phyloP scores from a whole-genome alignment of 2,797 vertebrate species.

The Hemitrygon akajei region DNA sequence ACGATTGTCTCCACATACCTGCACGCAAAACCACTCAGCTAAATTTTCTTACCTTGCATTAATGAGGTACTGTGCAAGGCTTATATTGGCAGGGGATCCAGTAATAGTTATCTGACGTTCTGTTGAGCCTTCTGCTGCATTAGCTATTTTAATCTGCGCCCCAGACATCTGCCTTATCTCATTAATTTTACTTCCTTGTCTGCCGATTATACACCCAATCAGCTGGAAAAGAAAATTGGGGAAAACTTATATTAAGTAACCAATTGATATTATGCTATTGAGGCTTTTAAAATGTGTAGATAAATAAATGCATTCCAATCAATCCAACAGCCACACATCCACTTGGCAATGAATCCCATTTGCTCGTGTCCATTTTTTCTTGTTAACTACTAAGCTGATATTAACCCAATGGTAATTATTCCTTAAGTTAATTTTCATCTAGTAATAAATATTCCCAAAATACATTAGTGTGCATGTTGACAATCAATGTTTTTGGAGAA shows the following conservation, averaged over 20 bases:
- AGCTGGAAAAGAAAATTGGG: slow-evolving; percentile 67
- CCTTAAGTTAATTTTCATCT: neutral
- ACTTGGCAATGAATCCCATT: neutral
- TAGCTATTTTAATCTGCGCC: slow-evolving; percentile 96
- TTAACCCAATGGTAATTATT: neutral
- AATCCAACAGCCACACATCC: neutral
- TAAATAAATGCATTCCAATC: neutral
- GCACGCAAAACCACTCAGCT: neutral
- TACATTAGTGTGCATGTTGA: neutral
- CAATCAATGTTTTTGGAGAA: neutral
- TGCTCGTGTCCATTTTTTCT: neutral
- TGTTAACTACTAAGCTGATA: neutral
- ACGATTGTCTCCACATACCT: neutral
- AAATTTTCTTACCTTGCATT: slow-evolving; percentile 78
- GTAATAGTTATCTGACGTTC: slow-evolving; percentile 97
- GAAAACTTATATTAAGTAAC: slow-evolving; percentile 43
- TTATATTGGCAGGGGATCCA: slow-evolving; percentile 94
- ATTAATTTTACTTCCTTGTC: slow-evolving; percentile 98
- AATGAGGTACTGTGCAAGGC: slow-evolving; percentile 96
- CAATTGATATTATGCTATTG: neutral
- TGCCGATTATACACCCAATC: slow-evolving; percentile 97
- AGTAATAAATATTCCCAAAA: neutral
- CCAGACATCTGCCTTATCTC: slow-evolving; percentile 98
- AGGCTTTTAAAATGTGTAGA: neutral
- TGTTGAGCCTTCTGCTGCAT: slow-evolving; percentile 88